Conservation (phyloP, 2,797 vertebrate species). For the Trachurus trachurus region DNA sequence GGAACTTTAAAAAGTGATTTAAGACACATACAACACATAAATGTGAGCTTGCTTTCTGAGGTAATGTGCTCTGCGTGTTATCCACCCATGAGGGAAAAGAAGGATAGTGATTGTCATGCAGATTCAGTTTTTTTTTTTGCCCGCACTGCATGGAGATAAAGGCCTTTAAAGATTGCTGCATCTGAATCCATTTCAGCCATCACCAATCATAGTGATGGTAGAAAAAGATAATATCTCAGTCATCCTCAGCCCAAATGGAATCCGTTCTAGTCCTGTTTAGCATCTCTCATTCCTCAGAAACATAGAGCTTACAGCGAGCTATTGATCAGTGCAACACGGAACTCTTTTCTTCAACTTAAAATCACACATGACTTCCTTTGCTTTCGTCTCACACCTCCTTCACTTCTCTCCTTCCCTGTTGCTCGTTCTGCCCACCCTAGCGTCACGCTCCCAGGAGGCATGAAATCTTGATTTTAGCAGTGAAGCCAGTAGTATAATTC, state of each 20-base stretch:
- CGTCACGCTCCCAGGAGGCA: constrained; percentile 33
- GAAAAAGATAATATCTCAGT: constrained; percentile 37
- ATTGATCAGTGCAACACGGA: constrained; percentile 36
- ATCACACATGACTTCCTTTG: constrained; percentile 9
- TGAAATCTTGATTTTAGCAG: constrained; percentile 50
- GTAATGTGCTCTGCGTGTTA: constrained; percentile 54
- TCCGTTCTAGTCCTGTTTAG: constrained; percentile 16
- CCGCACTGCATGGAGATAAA: constrained; percentile 51
- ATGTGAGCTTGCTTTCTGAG: constrained; percentile 61
- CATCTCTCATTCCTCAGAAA: constrained; percentile 25
- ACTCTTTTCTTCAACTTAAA: neutral
- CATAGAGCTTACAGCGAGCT: constrained; percentile 10
- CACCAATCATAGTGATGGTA: constrained; percentile 37
- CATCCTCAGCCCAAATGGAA: constrained; percentile 39
- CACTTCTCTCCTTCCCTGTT: constrained; percentile 11
- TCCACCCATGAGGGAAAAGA: constrained; percentile 42
- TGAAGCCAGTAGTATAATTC: constrained; percentile 49
- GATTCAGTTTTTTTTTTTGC: constrained; percentile 18
- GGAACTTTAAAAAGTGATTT: constrained; percentile 46
- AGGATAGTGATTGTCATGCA: constrained; percentile 41
- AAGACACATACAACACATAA: constrained; percentile 57
- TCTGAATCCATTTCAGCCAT: constrained; percentile 60
- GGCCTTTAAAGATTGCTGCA: constrained; percentile 59
- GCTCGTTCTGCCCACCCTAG: constrained; percentile 43
- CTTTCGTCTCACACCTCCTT: constrained; percentile 1